Evolutionary conservation across 2,797 vertebrate genomes (phyloP).

Genomic region (Squalus acanthias): DNA sequence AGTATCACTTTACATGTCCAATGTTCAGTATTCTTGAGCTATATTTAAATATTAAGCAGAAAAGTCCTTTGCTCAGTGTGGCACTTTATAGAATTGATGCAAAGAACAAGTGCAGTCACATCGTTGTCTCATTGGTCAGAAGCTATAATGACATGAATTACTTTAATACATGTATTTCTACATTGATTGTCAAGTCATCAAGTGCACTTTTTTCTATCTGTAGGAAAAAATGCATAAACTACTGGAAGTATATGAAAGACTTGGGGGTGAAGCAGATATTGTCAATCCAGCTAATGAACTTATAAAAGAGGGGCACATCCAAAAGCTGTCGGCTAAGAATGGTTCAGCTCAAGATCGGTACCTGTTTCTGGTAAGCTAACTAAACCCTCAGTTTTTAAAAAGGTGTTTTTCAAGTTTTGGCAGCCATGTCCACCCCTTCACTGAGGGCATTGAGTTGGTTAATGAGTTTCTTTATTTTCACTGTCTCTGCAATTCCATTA

Average conservation of each 20-base stretch:
- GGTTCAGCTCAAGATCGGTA: slow-evolving; percentile 90
- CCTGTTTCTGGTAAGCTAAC: slow-evolving; percentile 81
- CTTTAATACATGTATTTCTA: too few relatives aligned
- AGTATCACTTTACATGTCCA: not conserved
- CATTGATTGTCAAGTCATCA: not conserved
- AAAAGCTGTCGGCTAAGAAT: slow-evolving; percentile 93
- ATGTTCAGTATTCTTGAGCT: not conserved
- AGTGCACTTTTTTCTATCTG: slow-evolving; percentile 29
- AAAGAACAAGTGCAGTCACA: not conserved
- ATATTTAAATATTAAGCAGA: not conserved
- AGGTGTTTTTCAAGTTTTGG: not conserved
- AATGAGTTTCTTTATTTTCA: not conserved
- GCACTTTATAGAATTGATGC: not conserved
- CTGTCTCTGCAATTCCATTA: not conserved
- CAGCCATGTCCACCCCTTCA: not conserved
- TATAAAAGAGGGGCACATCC: slow-evolving; percentile 93
- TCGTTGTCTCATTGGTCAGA: not conserved
- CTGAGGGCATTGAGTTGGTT: not conserved
- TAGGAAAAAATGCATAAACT: slow-evolving; percentile 98
- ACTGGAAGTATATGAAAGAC: slow-evolving; percentile 85
- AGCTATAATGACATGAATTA: not conserved
- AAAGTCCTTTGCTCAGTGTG: not conserved
- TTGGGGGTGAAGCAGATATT: slow-evolving; percentile 92
- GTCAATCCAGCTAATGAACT: slow-evolving; percentile 95
- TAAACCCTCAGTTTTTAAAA: not conserved